A percentile compares a stretch with the other conserved stretches of the same genome.
phyloP scores from a whole-genome alignment of 2,797 vertebrate species.

The Leuciscus waleckii region DNA sequence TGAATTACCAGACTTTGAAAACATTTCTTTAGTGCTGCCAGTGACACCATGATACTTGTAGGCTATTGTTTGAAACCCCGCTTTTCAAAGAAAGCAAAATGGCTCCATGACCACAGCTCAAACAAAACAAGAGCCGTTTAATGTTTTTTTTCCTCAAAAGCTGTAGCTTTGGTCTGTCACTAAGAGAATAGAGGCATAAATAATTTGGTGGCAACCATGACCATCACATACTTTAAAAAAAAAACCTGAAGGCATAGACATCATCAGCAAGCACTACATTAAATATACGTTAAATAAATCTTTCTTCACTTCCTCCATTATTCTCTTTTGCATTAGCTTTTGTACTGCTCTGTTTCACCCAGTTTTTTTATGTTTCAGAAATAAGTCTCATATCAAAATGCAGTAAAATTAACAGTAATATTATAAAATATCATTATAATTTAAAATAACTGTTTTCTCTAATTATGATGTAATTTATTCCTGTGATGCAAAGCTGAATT shows the following conservation, averaged over 20 bases:
- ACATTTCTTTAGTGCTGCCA: conserved; percentile 64
- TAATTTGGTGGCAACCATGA: conserved; percentile 46
- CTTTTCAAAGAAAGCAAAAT: conserved; percentile 73
- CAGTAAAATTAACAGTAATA: not conserved
- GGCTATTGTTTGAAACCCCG: conserved; percentile 67
- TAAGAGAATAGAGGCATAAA: conserved; percentile 55
- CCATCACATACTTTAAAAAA: conserved; percentile 19
- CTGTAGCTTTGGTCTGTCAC: conserved; percentile 32
- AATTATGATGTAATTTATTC: no score
- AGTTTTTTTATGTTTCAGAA: not conserved
- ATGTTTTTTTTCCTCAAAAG: conserved; percentile 63
- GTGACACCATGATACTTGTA: conserved; percentile 41
- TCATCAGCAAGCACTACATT: not conserved
- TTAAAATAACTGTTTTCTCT: not conserved
- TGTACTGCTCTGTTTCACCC: not conserved
- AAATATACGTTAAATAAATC: not conserved
- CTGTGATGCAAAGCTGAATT: not conserved
- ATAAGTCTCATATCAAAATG: not conserved
- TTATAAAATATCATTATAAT: not conserved
- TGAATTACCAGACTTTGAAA: conserved; percentile 68
- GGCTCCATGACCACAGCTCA: conserved; percentile 69
- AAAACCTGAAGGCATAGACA: not conserved
- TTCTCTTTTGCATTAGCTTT: not conserved
- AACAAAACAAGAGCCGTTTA: conserved; percentile 67
- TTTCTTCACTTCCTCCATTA: not conserved